Evolutionary conservation across 64 coral and sea anemone species (phyloP).

Genomic region (Platygyra sinensis): DNA sequence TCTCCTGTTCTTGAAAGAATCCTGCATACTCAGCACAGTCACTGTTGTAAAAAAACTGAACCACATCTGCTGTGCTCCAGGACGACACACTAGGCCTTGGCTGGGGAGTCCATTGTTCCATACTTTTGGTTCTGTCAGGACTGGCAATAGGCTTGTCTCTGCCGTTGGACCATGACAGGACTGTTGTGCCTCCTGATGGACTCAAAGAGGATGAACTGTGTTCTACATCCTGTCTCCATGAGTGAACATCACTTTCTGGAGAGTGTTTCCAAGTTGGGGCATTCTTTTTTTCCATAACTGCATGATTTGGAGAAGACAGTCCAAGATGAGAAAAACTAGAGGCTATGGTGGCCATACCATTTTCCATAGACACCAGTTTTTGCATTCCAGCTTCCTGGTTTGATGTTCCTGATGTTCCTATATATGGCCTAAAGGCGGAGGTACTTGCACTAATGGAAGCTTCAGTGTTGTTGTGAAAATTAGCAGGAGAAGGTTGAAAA

Average conservation of each 20-base stretch:
- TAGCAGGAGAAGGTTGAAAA: not conserved
- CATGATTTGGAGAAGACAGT: not conserved
- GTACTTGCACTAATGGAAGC: not conserved
- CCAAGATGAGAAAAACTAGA: not conserved
- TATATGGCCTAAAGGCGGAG: slow-evolving; percentile 11
- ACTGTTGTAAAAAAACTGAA: slow-evolving; percentile 24
- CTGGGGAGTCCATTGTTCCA: not conserved
- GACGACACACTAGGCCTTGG: not conserved
- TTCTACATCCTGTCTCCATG: too few species aligned
- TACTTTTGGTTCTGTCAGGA: not conserved
- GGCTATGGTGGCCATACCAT: not conserved
- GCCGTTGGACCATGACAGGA: not conserved
- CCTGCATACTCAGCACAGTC: slow-evolving; percentile 53
- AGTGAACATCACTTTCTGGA: not conserved
- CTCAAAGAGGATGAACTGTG: not conserved
- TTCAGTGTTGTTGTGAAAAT: not conserved
- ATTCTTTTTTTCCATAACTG: not conserved
- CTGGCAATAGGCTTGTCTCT: not conserved
- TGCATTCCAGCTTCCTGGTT: not conserved
- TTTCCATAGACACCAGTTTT: not conserved
- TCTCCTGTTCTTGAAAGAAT: slow-evolving; percentile 68
- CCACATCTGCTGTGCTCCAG: slow-evolving; percentile 55
- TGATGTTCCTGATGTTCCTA: not conserved
- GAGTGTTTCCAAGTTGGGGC: not conserved
- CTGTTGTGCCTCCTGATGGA: not conserved